Evolutionary conservation across 2,888 invertebrate genomes (phyloP).

Genomic region (Tortricodes alternella): DNA sequence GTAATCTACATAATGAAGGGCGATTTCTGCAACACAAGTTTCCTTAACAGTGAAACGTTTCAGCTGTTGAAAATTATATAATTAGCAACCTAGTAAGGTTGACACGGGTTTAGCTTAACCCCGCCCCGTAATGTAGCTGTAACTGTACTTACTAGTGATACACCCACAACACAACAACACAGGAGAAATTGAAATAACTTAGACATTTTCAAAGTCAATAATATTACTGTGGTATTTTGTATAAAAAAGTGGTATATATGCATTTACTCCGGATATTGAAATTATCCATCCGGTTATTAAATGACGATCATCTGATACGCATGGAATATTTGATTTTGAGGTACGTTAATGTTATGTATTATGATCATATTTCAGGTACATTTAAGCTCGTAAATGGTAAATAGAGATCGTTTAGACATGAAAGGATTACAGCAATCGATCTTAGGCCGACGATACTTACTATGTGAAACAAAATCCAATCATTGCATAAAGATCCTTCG

Average conservation of each 20-base stretch:
- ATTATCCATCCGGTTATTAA: constrained; percentile 10
- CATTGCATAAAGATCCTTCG: no score
- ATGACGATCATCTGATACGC: neutral
- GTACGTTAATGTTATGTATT: neutral
- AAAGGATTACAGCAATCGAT: no score
- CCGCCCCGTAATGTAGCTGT: no score
- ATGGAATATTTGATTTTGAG: neutral
- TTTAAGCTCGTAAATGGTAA: neutral
- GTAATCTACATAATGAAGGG: no score
- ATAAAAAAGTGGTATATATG: neutral
- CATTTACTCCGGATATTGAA: neutral
- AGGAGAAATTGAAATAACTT: constrained; percentile 47
- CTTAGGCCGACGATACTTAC: no score
- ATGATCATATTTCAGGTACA: neutral
- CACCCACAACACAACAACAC: constrained; percentile 43
- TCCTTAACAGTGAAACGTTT: no score
- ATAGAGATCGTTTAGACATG: no score
- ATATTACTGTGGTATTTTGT: constrained; percentile 2
- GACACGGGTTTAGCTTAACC: no score
- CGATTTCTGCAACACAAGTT: no score
- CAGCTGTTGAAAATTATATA: no score
- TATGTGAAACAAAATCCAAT: no score
- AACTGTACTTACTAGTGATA: constrained; percentile 55
- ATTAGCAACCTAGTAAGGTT: no score
- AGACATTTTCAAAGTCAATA: constrained; percentile 32